Evolutionary conservation across 2,113 vertebrate species (phyloP).

Genomic region (Excalfactoria chinensis): DNA sequence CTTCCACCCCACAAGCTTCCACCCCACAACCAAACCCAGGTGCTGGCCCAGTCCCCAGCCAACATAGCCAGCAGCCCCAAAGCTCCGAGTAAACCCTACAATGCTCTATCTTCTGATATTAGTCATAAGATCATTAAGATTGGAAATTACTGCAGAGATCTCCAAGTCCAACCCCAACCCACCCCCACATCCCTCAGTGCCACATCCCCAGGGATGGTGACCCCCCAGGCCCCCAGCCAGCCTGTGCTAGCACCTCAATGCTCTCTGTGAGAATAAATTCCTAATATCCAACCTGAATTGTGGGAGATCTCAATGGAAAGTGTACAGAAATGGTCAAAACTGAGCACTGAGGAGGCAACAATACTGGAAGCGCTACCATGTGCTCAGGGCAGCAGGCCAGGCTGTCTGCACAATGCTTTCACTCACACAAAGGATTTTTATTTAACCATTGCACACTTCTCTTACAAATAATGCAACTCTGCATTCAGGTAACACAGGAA

Average conservation of each 20-base stretch:
- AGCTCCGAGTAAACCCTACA: not conserved
- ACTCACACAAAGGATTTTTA: not conserved
- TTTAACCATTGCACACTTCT: accelerated
- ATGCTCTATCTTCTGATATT: accelerated
- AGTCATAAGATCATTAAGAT: too few relatives aligned
- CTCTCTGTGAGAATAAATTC: too few relatives aligned
- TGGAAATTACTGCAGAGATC: too few relatives aligned
- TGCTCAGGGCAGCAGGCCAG: accelerated
- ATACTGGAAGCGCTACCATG: accelerated
- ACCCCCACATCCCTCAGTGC: too few relatives aligned
- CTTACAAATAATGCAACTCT: accelerated
- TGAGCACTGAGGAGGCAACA: not conserved
- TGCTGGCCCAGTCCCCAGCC: not conserved
- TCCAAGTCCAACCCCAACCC: too few relatives aligned
- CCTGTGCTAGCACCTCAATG: too few relatives aligned
- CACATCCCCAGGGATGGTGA: too few relatives aligned
- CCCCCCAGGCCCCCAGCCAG: too few relatives aligned
- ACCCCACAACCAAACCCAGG: accelerated
- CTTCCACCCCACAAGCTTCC: not conserved
- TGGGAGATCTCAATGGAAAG: not conserved
- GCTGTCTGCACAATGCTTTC: not conserved
- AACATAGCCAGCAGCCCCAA: not conserved
- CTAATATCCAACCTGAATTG: too few relatives aligned
- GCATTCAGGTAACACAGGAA: not conserved
- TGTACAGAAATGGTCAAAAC: not conserved